Evolutionary conservation across 2,797 vertebrate species (phyloP).

Genomic region (Sylvilagus floridanus): DNA sequence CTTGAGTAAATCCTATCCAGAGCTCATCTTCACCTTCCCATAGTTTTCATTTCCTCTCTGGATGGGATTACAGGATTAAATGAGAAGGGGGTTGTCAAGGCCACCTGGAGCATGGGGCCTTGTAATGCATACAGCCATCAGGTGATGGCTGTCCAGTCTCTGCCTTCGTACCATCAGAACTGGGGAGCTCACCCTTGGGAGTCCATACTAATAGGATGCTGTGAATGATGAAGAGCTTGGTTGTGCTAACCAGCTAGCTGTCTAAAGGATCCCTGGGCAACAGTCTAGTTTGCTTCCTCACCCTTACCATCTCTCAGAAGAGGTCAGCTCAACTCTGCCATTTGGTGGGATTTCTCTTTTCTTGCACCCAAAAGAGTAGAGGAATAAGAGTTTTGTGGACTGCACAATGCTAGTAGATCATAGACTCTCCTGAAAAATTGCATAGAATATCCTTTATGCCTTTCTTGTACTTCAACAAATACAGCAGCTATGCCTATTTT

Average conservation of each 20-base stretch:
- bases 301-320: neutral
- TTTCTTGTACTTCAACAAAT: neutral
- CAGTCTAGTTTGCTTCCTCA: neutral
- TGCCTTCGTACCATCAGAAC: neutral
- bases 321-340: too few species aligned
- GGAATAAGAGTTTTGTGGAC: neutral
- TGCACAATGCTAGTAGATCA: neutral
- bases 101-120: fast-evolving
- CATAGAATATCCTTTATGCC: neutral
- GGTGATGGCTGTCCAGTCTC: neutral
- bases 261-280: neutral
- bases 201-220: neutral
- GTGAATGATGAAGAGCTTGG: neutral
- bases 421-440: neutral
- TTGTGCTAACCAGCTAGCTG: neutral
- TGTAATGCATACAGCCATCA: too few species aligned
- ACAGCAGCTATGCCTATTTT: too few species aligned
- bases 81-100: neutral
- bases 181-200: too few species aligned
- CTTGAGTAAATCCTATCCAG: neutral
- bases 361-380: neutral
- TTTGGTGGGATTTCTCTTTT: neutral
- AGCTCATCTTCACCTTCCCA: too few species aligned
- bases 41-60: neutral
- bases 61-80: neutral